phyloP scores from a whole-genome alignment of 2,888 invertebrate species.

The Ophion costatus region DNA sequence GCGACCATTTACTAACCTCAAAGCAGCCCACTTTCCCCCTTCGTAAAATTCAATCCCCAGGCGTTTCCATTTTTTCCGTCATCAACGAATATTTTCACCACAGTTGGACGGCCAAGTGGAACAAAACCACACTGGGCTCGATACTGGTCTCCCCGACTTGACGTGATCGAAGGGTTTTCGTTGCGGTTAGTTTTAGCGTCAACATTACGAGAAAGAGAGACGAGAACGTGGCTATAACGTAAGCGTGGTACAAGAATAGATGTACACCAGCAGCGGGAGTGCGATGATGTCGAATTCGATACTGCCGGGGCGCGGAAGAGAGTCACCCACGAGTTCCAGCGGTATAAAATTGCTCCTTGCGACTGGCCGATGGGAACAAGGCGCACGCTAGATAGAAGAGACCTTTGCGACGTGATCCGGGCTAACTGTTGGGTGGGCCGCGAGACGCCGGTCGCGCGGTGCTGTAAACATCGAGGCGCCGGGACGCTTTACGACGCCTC shows the following conservation, averaged over 20 bases:
- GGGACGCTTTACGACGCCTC: conserved; percentile 84
- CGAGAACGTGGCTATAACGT: not conserved
- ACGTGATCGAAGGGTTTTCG: conserved; percentile 55
- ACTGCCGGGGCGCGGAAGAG: not conserved
- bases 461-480: conserved; percentile 85
- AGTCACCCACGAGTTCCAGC: conserved; percentile 5
- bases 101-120: not conserved
- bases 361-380: conserved; percentile 26
- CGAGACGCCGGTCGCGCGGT: conserved; percentile 73
- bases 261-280: not conserved
- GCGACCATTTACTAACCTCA: too few species aligned
- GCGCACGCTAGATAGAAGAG: conserved; percentile 40
- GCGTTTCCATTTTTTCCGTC: too few species aligned
- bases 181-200: conserved; percentile 52
- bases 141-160: not conserved
- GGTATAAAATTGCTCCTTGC: conserved; percentile 50
- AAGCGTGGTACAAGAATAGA: conserved; percentile 56
- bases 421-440: conserved; percentile 71
- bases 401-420: conserved; percentile 56
- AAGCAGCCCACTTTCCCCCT: too few species aligned
- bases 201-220: conserved; percentile 24
- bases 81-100: not conserved
- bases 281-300: not conserved
- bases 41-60: too few species aligned
- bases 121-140: not conserved